Percentiles rank a stretch among this genome's conserved stretches.
Evolutionary conservation across 2,888 invertebrate species (phyloP).

Genomic region (Gisinianus flammeolus): DNA sequence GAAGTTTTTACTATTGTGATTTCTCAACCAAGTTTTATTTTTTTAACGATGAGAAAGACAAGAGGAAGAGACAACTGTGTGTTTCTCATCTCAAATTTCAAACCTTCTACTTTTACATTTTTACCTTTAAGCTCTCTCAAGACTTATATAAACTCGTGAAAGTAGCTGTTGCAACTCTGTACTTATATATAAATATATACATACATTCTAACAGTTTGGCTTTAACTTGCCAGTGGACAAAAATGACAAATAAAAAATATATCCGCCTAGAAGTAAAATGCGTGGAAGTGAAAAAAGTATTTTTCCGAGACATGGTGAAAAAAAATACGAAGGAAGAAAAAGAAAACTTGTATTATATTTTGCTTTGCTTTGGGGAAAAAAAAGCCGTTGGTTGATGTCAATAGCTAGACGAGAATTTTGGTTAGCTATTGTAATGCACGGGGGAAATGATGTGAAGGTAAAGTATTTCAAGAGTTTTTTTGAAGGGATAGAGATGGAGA

Average conservation of each 20-base stretch:
- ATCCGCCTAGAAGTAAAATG: background rate
- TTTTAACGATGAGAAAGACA: conserved; percentile 4
- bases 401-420: too few species aligned
- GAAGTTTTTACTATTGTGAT: conserved; percentile 13
- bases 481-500: background rate
- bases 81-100: conserved; percentile 22
- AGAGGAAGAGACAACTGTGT: background rate
- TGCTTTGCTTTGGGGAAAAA: too few species aligned
- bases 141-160: background rate
- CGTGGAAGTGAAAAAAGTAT: too few species aligned
- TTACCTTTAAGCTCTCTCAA: background rate
- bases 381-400: too few species aligned
- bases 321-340: background rate
- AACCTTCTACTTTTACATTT: background rate
- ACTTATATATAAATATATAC: background rate
- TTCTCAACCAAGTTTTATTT: conserved; percentile 19
- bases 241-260: background rate
- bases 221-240: background rate
- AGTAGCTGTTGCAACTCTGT: conserved; percentile 8
- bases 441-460: too few species aligned
- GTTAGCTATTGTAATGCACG: too few species aligned
- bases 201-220: background rate
- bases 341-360: too few species aligned
- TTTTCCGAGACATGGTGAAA: too few species aligned
- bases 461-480: too few species aligned